These are phyloP conservation scores for Antechinus stuartii DNA, from an alignment of 2,113 vertebrate species.

Conservation along the genomic window DNA sequence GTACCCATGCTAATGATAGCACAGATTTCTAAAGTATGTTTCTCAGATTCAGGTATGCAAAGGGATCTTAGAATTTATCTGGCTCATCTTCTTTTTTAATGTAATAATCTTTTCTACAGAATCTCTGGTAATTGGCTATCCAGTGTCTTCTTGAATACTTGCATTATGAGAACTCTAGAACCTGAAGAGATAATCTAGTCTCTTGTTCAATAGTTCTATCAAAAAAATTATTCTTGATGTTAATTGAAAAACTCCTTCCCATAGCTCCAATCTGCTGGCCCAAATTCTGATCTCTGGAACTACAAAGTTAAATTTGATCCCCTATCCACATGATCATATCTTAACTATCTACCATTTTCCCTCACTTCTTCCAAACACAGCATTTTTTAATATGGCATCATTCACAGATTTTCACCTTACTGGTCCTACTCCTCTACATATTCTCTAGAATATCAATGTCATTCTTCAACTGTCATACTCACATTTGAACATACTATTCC, in stretches of 20 bases:
- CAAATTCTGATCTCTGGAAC: background rate
- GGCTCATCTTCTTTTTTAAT: background rate
- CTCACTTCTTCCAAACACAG: background rate
- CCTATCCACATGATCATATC: background rate
- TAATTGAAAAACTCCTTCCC: background rate
- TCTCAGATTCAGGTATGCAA: background rate
- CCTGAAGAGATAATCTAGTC: background rate
- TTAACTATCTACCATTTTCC: background rate
- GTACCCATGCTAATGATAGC: background rate
- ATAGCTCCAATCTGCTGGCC: background rate
- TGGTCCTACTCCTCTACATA: background rate
- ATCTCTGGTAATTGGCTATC: background rate
- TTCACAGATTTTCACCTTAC: background rate
- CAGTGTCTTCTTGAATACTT: background rate
- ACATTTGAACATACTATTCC: background rate
- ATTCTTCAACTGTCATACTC: background rate
- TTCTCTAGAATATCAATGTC: background rate
- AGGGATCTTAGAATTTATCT: background rate
- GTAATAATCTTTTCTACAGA: background rate
- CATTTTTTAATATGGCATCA: background rate
- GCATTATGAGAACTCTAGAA: background rate
- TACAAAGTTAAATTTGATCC: background rate
- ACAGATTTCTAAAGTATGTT: background rate
- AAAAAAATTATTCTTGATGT: background rate
- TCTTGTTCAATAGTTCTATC: background rate